Conservation (phyloP, 2,797 vertebrate genomes). For the Pangasius krempfi region DNA sequence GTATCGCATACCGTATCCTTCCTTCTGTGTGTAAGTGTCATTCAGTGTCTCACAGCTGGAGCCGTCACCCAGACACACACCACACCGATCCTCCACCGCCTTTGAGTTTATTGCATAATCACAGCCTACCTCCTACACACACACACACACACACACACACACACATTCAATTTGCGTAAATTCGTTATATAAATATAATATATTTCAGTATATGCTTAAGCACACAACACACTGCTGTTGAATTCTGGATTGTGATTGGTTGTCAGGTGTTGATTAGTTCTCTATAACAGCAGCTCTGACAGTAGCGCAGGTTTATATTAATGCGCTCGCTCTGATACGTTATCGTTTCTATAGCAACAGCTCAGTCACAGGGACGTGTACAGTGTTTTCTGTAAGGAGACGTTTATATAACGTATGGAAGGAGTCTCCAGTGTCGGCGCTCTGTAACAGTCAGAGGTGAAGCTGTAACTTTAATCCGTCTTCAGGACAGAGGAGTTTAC, state of each 20-base stretch:
- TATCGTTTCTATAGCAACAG: background rate
- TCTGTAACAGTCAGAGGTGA: background rate
- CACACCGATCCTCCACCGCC: slow-evolving; percentile 91
- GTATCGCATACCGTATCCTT: slow-evolving; percentile 82
- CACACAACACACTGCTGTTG: slow-evolving; percentile 60
- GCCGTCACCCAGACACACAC: slow-evolving; percentile 91
- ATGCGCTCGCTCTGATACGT: background rate
- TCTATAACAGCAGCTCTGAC: background rate
- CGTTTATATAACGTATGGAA: no score
- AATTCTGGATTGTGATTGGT: background rate
- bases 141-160: slow-evolving; percentile 46
- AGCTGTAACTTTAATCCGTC: background rate
- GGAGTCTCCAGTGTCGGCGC: no score
- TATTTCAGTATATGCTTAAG: no score
- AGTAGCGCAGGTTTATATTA: background rate
- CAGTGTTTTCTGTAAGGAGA: no score
- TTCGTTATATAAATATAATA: no score
- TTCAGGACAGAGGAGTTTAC: background rate
- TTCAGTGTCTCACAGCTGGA: slow-evolving; percentile 87
- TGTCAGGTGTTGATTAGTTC: background rate
- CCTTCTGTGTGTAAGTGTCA: slow-evolving; percentile 83
- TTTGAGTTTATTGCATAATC: slow-evolving; percentile 96
- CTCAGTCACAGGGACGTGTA: background rate
- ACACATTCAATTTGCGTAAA: background rate
- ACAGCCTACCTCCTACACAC: slow-evolving; percentile 85